Evolutionary conservation across 2,113 vertebrate species (phyloP).

Genomic region (Pangasianodon hypophthalmus): DNA sequence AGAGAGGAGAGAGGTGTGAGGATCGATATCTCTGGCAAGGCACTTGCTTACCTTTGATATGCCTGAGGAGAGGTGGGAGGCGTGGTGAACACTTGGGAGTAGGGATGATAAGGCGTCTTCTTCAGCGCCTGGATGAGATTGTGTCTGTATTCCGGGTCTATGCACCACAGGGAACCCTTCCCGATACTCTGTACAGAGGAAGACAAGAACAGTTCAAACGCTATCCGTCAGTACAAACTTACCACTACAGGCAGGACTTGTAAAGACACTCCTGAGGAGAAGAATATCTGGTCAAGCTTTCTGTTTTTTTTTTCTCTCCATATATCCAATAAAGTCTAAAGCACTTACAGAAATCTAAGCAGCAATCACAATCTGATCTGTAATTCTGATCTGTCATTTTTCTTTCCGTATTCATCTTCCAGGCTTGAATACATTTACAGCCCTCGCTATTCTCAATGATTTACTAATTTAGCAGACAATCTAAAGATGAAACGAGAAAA

Average conservation of each 20-base stretch:
- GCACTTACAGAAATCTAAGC: not conserved
- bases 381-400: not conserved
- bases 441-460: not conserved
- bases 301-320: not conserved
- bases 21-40: conserved; percentile 37
- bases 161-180: conserved; percentile 99
- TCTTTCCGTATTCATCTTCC: not conserved
- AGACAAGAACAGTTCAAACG: conserved; percentile 43
- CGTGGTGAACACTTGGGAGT: conserved; percentile 84
- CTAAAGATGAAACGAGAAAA: not conserved
- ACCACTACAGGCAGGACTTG: conserved; percentile 19
- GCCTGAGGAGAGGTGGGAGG: conserved; percentile 88
- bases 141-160: conserved; percentile 99
- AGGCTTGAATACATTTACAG: not conserved
- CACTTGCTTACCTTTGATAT: conserved; percentile 86
- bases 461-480: not conserved
- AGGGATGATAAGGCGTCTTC: conserved; percentile 98
- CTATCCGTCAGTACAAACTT: conserved; percentile 31
- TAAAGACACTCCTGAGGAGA: not conserved
- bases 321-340: not conserved
- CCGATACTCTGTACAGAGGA: conserved; percentile 86
- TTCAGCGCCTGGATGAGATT: conserved; percentile 99
- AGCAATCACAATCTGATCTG: not conserved
- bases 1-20: conserved; percentile 52
- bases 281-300: conserved; percentile 24